phyloP scores from a whole-genome alignment of 2,797 vertebrate species.

The Anabacerthia variegaticeps region DNA sequence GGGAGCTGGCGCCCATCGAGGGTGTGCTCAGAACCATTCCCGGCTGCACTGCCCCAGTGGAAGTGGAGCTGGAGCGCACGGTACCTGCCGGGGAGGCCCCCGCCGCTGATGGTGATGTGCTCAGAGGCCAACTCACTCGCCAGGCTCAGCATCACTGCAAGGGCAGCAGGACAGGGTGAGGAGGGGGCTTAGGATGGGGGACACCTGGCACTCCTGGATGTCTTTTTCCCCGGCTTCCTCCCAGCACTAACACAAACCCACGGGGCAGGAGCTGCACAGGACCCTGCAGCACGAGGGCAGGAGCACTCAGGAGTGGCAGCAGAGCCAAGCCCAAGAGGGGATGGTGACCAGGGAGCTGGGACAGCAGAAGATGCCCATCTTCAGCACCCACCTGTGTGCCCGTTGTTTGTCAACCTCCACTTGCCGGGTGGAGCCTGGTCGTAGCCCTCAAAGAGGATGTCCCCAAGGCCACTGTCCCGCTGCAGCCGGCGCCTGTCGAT shows the following conservation, averaged over 20 bases:
- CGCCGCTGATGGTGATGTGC: constrained; percentile 79
- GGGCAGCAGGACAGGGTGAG: not conserved
- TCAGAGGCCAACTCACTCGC: constrained; percentile 46
- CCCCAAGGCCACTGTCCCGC: constrained; percentile 72
- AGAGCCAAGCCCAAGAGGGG: not conserved
- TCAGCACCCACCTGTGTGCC: constrained; percentile 80
- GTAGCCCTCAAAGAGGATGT: constrained; percentile 82
- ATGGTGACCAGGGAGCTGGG: rapidly evolving
- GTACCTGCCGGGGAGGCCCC: constrained; percentile 81
- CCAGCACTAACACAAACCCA: not conserved
- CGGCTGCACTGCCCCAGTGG: constrained; percentile 82
- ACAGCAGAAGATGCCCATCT: not conserved
- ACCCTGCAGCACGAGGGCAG: not conserved
- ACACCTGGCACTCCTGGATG: not conserved
- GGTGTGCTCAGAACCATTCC: constrained; percentile 86
- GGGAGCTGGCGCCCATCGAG: constrained; percentile 77
- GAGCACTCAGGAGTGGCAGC: rapidly evolving
- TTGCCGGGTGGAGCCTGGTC: constrained; percentile 76
- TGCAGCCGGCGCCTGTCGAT: constrained; percentile 73
- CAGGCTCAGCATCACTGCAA: constrained; percentile 80
- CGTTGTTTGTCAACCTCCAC: constrained; percentile 85
- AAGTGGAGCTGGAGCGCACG: constrained; percentile 85
- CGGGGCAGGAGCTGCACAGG: rapidly evolving
- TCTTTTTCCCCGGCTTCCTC: not conserved
- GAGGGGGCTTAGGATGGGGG: not conserved